A percentile compares a stretch with the other conserved stretches of the same genome.
Evolutionary conservation across 2,113 vertebrate species (phyloP).

Genomic region (Microcebus griseorufus): DNA sequence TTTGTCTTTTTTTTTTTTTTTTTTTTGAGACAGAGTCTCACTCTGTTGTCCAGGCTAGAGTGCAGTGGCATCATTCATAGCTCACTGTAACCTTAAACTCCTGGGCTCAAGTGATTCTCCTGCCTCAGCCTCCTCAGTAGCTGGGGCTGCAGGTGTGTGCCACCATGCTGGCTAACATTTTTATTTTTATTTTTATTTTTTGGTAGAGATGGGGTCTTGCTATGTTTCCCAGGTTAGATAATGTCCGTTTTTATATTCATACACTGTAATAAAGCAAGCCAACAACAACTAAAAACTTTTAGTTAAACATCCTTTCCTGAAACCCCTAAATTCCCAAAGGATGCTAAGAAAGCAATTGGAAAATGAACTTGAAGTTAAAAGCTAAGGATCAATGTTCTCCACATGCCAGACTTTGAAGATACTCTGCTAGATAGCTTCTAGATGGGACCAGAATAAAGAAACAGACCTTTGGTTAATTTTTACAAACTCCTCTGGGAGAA

Average conservation of each 20-base stretch:
- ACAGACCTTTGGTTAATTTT: not conserved
- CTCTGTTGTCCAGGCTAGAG: too few species aligned
- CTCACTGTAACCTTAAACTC: too few species aligned
- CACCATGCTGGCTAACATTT: too few species aligned
- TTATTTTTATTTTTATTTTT: too few species aligned
- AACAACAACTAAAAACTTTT: not conserved
- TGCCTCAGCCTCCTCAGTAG: too few species aligned
- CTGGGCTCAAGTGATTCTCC: too few species aligned
- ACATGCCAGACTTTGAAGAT: not conserved
- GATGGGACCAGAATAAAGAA: not conserved
- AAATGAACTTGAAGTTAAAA: constrained; percentile 4
- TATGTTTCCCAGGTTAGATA: not conserved
- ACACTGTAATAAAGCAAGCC: not conserved
- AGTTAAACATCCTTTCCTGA: not conserved
- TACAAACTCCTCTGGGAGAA: not conserved
- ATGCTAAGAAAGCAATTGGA: not conserved
- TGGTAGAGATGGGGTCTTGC: too few species aligned
- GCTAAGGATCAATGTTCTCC: not conserved
- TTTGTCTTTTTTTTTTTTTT: too few species aligned
- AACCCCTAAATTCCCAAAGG: not conserved
- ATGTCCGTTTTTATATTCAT: not conserved
- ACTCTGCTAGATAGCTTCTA: not conserved
- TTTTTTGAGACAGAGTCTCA: too few species aligned
- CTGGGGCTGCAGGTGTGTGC: too few species aligned
- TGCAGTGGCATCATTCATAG: too few species aligned